These are phyloP conservation scores for Hippocampus kuda DNA, from an alignment of 2,797 vertebrate species.

Conservation along the genomic window DNA sequence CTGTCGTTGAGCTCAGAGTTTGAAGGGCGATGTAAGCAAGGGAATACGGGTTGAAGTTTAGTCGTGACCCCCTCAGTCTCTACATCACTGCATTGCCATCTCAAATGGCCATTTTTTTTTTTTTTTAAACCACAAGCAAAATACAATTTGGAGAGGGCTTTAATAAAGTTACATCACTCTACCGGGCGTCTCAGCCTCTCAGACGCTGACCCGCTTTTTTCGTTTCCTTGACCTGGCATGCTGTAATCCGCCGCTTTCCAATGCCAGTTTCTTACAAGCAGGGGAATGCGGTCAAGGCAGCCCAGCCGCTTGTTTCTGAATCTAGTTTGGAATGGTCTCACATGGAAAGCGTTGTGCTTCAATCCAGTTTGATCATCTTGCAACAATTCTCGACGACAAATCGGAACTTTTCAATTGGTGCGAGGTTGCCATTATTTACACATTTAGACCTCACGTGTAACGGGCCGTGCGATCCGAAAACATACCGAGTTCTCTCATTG, in stretches of 20 bases:
- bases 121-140: not conserved
- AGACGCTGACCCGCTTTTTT: constrained; percentile 16
- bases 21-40: not conserved
- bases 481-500: constrained; percentile 29
- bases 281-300: constrained; percentile 7
- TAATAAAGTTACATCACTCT: not conserved
- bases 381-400: not conserved
- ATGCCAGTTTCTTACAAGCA: constrained; percentile 19
- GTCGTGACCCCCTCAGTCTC: not conserved
- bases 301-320: not conserved
- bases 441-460: not conserved
- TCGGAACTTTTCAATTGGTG: not conserved
- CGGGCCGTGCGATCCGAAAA: constrained; percentile 20
- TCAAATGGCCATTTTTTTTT: not conserved
- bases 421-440: not conserved
- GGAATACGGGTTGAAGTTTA: constrained; percentile 31
- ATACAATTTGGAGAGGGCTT: not conserved
- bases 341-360: not conserved
- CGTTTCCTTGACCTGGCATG: constrained; percentile 22
- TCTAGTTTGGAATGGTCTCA: not conserved
- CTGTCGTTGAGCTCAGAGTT: not conserved
- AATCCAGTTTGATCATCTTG: not conserved
- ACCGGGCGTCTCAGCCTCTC: constrained; percentile 24
- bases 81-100: not conserved
- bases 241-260: constrained; percentile 33